phyloP scores from a whole-genome alignment of 2,797 vertebrate species.

The Xenopus petersii region DNA sequence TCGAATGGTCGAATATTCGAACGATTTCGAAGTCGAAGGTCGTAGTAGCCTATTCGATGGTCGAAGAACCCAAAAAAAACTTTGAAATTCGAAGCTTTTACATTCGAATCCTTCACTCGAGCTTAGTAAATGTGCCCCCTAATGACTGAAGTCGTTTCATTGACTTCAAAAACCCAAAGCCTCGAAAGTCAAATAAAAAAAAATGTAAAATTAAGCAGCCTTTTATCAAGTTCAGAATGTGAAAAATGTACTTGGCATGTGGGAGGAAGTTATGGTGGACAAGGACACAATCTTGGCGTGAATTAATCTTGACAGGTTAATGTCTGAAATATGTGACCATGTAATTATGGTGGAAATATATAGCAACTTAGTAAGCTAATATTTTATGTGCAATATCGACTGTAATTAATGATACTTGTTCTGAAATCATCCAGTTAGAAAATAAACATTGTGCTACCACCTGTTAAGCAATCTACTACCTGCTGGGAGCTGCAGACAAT shows the following conservation, averaged over 20 bases:
- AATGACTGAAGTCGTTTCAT: not conserved
- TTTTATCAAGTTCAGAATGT: constrained; percentile 2
- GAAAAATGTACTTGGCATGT: not conserved
- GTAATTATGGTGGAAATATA: not conserved
- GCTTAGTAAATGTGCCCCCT: not conserved
- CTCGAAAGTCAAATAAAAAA: not conserved
- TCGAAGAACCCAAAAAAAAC: too few relatives aligned
- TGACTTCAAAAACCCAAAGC: not conserved
- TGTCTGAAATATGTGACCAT: not conserved
- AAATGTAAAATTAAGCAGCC: not conserved
- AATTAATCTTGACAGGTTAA: constrained; percentile 3
- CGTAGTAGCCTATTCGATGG: too few relatives aligned
- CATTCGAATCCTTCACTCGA: too few relatives aligned
- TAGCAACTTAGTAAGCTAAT: not conserved
- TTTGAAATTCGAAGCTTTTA: too few relatives aligned
- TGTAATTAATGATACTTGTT: not conserved
- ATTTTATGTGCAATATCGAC: not conserved
- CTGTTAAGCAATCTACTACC: not conserved
- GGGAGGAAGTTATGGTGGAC: not conserved
- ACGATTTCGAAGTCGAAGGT: too few relatives aligned
- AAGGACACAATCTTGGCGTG: not conserved
- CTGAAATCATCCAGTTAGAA: not conserved
- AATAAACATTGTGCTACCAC: not conserved
- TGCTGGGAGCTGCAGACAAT: too few relatives aligned
- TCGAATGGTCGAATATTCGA: too few relatives aligned